Base-by-base conservation (phyloP, 2,888 invertebrate genomes). In the Bursaphelenchus okinawaensis region DNA sequence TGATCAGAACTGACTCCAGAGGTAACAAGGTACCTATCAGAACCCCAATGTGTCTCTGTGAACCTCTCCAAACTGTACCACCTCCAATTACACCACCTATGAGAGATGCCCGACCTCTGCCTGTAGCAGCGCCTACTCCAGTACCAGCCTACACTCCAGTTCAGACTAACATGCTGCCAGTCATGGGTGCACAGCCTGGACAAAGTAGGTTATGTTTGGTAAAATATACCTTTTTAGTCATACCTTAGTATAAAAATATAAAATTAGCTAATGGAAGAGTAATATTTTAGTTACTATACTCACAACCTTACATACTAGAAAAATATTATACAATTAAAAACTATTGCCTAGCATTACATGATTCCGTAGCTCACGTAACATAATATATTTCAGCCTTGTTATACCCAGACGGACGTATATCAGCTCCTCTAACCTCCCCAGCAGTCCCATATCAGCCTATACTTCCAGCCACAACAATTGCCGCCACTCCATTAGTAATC, bases 61-160 rank as follows among this genome's bases (percentile, higher is more conserved):
- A 40, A n/a, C 40, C 40, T 1, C 3, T 6, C 16, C 16, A 12
- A 4, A 12, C 61, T 7, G 20, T 20, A 7, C 27, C 61, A 3
- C 16, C 55, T n/a, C 61, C 61, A 63, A 6, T 59, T 59, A 4
- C 20, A 19, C 54, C 12, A 24, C 54, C 54, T 7, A 52, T 22
- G 7, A n/a, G n/a, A n/a, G n/a, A n/a, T n/a, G n/a, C n/a, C n/a
- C n/a, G n/a, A n/a, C n/a, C n/a, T n/a, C 7, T n/a, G 22, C 52
- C 52, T 3, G 22, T 24, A 4, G 24, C 54, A n/a, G 16, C 24
- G 7, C 54, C 54, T 4, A 40, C 16, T 40, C 40, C 40, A 40
- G 6, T 40, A 16, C 1, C 40, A n/a, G 12, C 40, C 12, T 40
- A 40, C 6, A 16, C 40, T 1, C 1, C 40, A 4, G n/a, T n/a